These are phyloP conservation scores for Anhinga anhinga DNA, from an alignment of 2,113 vertebrate genomes.

Conservation along the genomic window DNA sequence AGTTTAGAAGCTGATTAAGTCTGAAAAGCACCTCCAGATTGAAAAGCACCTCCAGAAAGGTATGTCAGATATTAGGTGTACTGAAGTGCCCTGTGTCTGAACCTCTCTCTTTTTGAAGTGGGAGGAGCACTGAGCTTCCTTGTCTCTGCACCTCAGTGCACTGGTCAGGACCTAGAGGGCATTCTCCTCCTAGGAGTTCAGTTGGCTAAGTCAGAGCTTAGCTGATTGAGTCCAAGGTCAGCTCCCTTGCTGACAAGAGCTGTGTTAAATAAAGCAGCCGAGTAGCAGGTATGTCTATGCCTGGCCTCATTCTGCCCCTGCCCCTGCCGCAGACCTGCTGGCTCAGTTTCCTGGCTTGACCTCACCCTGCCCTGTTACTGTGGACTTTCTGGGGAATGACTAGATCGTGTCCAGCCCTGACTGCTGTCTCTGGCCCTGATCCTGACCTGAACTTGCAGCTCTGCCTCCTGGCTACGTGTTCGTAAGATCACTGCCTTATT, in stretches of 20 bases:
- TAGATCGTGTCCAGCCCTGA: background rate
- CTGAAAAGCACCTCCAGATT: too few species aligned
- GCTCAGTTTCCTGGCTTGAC: fast-evolving
- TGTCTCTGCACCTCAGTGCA: background rate
- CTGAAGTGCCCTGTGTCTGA: background rate
- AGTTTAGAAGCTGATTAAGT: background rate
- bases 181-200: background rate
- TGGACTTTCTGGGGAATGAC: too few species aligned
- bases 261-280: background rate
- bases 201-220: background rate
- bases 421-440: background rate
- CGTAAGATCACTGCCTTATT: background rate
- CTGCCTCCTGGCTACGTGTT: background rate
- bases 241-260: background rate
- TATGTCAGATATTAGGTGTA: background rate
- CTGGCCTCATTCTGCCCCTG: background rate
- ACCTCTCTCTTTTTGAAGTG: background rate
- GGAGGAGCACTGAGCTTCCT: background rate
- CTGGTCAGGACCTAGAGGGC: background rate
- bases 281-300: background rate
- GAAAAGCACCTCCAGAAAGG: background rate
- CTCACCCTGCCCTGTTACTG: background rate
- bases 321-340: background rate
- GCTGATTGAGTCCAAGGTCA: background rate
- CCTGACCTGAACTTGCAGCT: background rate